Percentiles rank a stretch among this genome's conserved stretches.
Evolutionary conservation across 2,888 invertebrate genomes (phyloP).

Genomic region (Pediacus dermestoides): DNA sequence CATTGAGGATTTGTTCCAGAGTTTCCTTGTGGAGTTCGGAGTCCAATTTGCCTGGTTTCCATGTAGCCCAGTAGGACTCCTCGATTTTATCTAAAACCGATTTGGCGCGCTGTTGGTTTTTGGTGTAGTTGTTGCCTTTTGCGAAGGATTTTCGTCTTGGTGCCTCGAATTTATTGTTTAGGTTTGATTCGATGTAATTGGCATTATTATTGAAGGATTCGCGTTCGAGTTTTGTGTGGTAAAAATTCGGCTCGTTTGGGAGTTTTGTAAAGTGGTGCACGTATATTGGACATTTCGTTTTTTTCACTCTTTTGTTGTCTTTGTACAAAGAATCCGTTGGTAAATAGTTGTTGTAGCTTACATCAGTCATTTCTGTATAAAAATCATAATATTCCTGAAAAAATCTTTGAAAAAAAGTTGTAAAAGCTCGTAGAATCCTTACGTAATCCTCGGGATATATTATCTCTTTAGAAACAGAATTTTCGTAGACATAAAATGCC

Average conservation of each 20-base stretch:
- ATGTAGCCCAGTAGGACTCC: slow-evolving; percentile 46
- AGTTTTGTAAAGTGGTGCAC: slow-evolving; percentile 23
- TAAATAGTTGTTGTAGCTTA: no score
- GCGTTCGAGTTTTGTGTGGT: slow-evolving; percentile 18
- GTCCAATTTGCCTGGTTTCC: slow-evolving; percentile 44
- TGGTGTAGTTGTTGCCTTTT: slow-evolving; percentile 8
- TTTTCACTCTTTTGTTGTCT: slow-evolving; percentile 14
- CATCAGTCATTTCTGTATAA: no score
- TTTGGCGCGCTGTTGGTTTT: slow-evolving; percentile 24
- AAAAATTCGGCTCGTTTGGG: slow-evolving; percentile 4
- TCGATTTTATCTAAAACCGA: slow-evolving; percentile 40
- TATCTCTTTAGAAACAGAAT: no score
- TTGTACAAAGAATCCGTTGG: no score
- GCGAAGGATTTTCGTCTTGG: neutral
- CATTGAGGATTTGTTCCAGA: no score
- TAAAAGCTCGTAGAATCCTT: no score
- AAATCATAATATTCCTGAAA: no score
- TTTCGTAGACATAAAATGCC: no score
- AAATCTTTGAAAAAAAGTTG: no score
- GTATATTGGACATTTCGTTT: slow-evolving; percentile 30
- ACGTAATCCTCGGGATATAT: no score
- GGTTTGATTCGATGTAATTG: slow-evolving; percentile 6
- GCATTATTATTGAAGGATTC: slow-evolving; percentile 15
- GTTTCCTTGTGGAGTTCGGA: no score
- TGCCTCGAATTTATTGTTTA: slow-evolving; percentile 6